Base-by-base conservation (phyloP, 2,113 vertebrate species). In the Lepus americanus region DNA sequence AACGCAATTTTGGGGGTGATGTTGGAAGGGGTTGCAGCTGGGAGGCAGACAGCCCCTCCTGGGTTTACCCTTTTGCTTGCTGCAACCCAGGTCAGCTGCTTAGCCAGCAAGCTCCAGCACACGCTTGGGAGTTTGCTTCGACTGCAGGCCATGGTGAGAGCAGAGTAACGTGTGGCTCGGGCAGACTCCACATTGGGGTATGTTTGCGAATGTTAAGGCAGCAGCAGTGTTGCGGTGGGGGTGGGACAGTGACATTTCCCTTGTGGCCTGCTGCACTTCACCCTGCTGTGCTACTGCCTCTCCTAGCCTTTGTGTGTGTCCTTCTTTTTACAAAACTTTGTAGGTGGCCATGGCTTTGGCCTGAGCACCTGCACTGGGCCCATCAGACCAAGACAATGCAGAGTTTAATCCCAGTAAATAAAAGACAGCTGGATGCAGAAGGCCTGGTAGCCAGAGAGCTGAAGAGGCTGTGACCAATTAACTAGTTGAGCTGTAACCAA, bases 231-330 rank as follows among this genome's bases (percentile, higher is more conserved):
- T 25, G 20, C 7, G 33, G 10, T 9, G 31, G 4, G 31, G 29
- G 51, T 9, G 20, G 22, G 31, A n/a, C 8, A 31, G 2, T 25
- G 31, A n/a, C 10, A 6, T 44, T 13, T 63, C 10, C 53, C 39
- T 23, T 0, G 9, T 39, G 27, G 29, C 4, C 9, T 72, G 25
- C 11, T 17, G 14, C 20, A 29, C 0, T 1, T 74, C n/a, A 16
- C 2, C 9, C 70, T 27, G 9, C 39, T 25, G 2, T 49, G 14
- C 16, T 12, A 6, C 10, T 70, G 81, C 73, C 31, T 67, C 31
- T 49, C 22, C 39, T 23, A 39, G n/a, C 22, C 16, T 51, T 61
- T 23, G 1, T 44, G 33, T 63, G 19, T 59, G 55, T 59, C 55
- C 5, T 19, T 59, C 14, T 59, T 59, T 59, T 59, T 59, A 59